These are phyloP conservation scores for Lagria hirta DNA, from an alignment of 2,888 invertebrate genomes.

Conservation along the genomic window DNA sequence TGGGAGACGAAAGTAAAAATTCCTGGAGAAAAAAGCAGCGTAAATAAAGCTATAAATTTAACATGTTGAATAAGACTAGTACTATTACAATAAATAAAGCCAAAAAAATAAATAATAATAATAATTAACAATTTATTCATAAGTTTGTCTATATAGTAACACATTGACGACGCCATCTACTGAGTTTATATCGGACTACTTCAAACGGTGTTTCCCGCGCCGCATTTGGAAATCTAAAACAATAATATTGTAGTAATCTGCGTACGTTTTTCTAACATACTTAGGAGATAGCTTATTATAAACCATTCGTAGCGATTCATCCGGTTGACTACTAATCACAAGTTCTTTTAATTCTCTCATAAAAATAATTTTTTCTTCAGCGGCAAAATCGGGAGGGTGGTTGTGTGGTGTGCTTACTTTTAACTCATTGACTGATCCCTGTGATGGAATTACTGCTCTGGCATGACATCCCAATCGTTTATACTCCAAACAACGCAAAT, in stretches of 20 bases:
- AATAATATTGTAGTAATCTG: constrained; percentile 11
- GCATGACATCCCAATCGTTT: constrained; percentile 51
- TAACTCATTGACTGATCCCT: constrained; percentile 50
- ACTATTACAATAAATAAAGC: constrained; percentile 2
- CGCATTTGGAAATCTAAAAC: constrained; percentile 49
- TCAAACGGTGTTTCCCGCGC: constrained; percentile 48
- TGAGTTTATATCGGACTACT: constrained; percentile 47
- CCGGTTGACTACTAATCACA: constrained; percentile 44
- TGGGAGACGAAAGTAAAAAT: constrained; percentile 39
- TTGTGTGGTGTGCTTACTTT: constrained; percentile 49
- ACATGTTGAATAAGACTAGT: constrained; percentile 6
- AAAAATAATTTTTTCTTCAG: constrained; percentile 51
- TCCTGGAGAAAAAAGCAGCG: constrained; percentile 31
- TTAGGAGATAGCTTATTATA: constrained; percentile 46
- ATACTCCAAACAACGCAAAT: constrained; percentile 50
- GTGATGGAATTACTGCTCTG: constrained; percentile 47
- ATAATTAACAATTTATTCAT: no score
- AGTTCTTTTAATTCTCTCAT: constrained; percentile 48
- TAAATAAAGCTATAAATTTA: constrained; percentile 6
- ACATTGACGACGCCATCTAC: constrained; percentile 43
- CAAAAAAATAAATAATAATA: constrained; percentile 3
- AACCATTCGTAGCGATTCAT: constrained; percentile 40
- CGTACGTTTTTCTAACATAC: constrained; percentile 48
- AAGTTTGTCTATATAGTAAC: no score
- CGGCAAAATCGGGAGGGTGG: constrained; percentile 50